Base-by-base conservation (phyloP, 1,140 invertebrate genomes). In the Drosophila kanapiae region DNA sequence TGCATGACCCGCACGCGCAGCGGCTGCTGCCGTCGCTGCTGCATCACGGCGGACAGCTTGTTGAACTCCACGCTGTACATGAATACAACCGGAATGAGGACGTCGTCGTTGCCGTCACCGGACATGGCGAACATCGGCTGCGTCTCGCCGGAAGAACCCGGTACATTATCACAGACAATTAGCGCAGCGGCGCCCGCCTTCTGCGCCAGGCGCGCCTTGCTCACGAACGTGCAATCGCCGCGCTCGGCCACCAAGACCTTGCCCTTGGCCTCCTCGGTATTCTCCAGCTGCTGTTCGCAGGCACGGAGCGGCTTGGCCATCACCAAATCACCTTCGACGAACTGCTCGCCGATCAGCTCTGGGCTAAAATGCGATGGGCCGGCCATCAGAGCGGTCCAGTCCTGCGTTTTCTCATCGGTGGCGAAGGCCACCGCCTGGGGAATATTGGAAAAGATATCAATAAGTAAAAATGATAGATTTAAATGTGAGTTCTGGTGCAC, bases 81-180 rank as follows among this genome's bases (percentile, higher is more conserved):
- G 92, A 99, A 99, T 0, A 99, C 96, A 14, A 98, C 94, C 0
- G 98, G 98, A 90, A 99, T 99, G 53, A 93, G 95, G 1, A 99
- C 96, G 92, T 99, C 97, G 85, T 97, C 95, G 9, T 94, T 95
- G 1, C 97, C 98, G 94, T 99, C 98, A 3, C 98, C 98, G 10
- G 97, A 98, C 98, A 99, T 99, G 3, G 97, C 97, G 94, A 99
- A 99, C 93, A 98, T 95, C 0, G 97, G 95, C 2, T 96, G 96
- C 23, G 94, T 95, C 23, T 95, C 94, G 16, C 95, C 94, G 49
- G 95, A 96, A 18, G 96, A 96, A 27, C 95, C 96, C 16, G 95
- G 93, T 37, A 95, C 95, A 93, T 99, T 98, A 93, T 99, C 98
- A 88, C 91, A 91, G 69, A 99, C 93, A 82, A 99, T 97, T 31